A percentile compares a stretch with the other conserved stretches of the same genome.
These are phyloP conservation scores for Drosophila insularis DNA, from an alignment of 1,140 invertebrate genomes.

Conservation along the genomic window DNA sequence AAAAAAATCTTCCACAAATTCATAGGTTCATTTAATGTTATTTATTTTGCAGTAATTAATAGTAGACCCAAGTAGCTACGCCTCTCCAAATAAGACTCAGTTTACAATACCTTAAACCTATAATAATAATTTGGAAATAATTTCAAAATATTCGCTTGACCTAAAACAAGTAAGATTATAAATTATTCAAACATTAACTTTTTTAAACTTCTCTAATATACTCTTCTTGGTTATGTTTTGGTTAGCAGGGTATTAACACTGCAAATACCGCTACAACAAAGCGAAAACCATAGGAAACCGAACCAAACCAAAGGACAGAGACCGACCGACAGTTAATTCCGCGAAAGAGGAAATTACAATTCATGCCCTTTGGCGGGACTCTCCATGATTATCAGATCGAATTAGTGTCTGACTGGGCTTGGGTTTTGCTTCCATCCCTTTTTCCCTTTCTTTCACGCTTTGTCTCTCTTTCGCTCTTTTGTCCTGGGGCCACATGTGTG, in stretches of 20 bases:
- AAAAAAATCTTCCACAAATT: too few relatives aligned
- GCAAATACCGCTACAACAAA: slow-evolving; percentile 57
- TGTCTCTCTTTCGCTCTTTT: slow-evolving; percentile 9
- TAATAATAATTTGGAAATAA: too few relatives aligned
- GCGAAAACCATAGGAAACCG: slow-evolving; percentile 27
- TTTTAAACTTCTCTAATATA: slow-evolving; percentile 14
- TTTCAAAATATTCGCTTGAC: too few relatives aligned
- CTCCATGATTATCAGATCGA: slow-evolving; percentile 82
- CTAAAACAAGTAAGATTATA: too few relatives aligned
- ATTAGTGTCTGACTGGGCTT: slow-evolving; percentile 77
- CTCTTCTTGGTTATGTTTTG: background rate
- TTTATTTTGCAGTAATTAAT: too few relatives aligned
- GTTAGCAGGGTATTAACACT: slow-evolving; percentile 24
- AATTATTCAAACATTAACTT: background rate
- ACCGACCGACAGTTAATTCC: slow-evolving; percentile 80
- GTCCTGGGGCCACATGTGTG: slow-evolving; percentile 13
- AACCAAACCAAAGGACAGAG: slow-evolving; percentile 39
- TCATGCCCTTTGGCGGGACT: slow-evolving; percentile 81
- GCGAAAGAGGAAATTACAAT: slow-evolving; percentile 83
- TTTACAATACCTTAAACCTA: too few relatives aligned
- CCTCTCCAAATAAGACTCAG: too few relatives aligned
- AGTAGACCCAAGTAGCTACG: too few relatives aligned
- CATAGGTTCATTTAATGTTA: too few relatives aligned
- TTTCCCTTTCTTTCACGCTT: background rate
- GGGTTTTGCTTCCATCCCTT: slow-evolving; percentile 8